Base-by-base conservation (phyloP, 2,797 vertebrate species). In the Gymnothorax javanicus region DNA sequence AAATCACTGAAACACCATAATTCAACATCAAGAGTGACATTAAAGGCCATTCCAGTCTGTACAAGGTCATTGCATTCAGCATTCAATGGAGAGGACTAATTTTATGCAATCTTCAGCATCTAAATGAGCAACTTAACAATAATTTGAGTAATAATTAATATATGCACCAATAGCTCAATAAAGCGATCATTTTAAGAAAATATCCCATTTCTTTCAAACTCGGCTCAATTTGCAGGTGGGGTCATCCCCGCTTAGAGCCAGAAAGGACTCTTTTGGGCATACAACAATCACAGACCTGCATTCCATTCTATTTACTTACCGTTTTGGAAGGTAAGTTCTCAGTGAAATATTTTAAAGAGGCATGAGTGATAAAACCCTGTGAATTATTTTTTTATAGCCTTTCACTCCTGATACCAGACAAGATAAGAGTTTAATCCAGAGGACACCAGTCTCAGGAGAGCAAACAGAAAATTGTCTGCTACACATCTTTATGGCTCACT, bases 71-170 rank as follows among this genome's bases (percentile, higher is more conserved):
- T 77, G 67, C 71, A 43, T 13, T 50, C 25, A 50, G 5, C 15
- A 56, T 54, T 56, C n/a, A 79, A 57, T n/a, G 56, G 20, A 57
- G 83, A 59, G n/a, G 69, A 62, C 62, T 58, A 84, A 77, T 67
- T 56, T 59, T 59, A 15, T 59, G 58, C 4, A 82, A 82, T 57
- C 67, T 57, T 87, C 57, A 87, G 62, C 33, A 87, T 84, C 71
- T 77, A 84, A 84, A 77, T 71, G 62, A 75, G 82, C 67, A 83
- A 75, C 82, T 83, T 79, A 77, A 64, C 84, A 9, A 59, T 62
- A 84, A 87, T 87, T 87, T 84, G 77, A 87, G 77, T 62, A 84
- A 79, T 69, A 52, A 84, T 77, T 64, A 87, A 84, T 69, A 58
- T 20, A 64, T 43, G 9, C 17, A n/a, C 67, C 43, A 57, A 83